Evolutionary conservation across 2,113 vertebrate species (phyloP), one percentile per base, ranked within the genome.

Genomic region (Oxyruncus cristatus): DNA sequence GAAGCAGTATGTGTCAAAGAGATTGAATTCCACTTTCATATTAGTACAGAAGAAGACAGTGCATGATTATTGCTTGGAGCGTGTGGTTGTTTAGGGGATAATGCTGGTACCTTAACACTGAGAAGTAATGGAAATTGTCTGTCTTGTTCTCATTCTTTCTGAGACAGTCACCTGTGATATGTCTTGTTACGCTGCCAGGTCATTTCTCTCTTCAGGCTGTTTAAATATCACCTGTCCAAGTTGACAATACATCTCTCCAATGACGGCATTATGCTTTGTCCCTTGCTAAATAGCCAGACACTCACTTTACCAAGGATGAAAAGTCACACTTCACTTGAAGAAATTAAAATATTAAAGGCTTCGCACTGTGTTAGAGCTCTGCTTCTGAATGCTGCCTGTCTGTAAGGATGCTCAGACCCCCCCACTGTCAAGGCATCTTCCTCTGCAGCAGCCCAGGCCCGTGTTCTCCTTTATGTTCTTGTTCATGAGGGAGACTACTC

Each of bases 221-320:
- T 97, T 95, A 98, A 97, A 97, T 92, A 97, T 92, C 94, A 97
- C 97, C 96, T 98, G 95, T 96, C 97, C 88, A 93, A 93, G 55
- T 50, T 73, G 78, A 95, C 87, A 97, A 85, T 87, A 79, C 85
- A 80, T 89, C 94, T 97, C 94, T 91, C 88, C 70, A 88, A 63
- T 37, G 50, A 97, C 92, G 94, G 71, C 83, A 93, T 94, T 94
- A 95, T 76, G 84, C 53, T 91, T 78, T 92, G 92, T 92, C 92
- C 58, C 77, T 84, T 94, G 92, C 80, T 91, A 94, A 97, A 95
- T 88, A 91, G 52, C 65, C 71, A 86, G 89, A 47, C 70, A 23
- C 42, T 95, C 21, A 33, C 37, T 85, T 95, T 80, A 71, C 59
- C 67, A 87, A 53, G 65, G 44, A 90, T 78, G 47, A 91, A 78